Evolutionary conservation across 2,113 vertebrate species (phyloP), one percentile per base, ranked within the genome.

Genomic region (Eurystomus gularis): DNA sequence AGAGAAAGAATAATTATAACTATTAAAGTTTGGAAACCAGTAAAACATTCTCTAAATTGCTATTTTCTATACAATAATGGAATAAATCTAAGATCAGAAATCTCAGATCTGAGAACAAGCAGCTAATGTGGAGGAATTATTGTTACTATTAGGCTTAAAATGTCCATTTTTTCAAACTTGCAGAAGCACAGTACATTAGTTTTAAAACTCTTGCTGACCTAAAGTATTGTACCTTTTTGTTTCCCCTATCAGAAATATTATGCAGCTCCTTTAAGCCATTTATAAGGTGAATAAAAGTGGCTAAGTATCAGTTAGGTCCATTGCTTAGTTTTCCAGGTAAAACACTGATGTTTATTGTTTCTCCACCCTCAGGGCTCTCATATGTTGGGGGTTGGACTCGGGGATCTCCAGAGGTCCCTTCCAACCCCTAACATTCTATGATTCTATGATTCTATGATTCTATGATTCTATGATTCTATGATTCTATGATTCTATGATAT

Each of bases 41-140:
- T 55, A 84, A 90, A 94, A 55, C 10, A 48, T 55, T 40, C 13
- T 40, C 12, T 48, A 51, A 37, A 28, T 85, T 73, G 13, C 17
- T 88, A 11, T 18, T 37, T 57, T 79, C 51, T 86, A 21, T 62
- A 55, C 3, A 81, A 20, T 33, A 70, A 29, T 58, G 6, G 48
- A 72, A 78, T 55, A 82, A 86, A 75, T 55, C 28, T 83, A 75
- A 71, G 33, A 84, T 64, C 25, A 55, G 20, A 88, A 91, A 75
- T 48, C 29, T 71, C 3, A 84, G 11, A 31, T 57, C 6, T 58
- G 46, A 86, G 33, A 88, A 35, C 4, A 65, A 76, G 17, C 33
- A 42, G 10, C 4, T 61, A 76, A 57, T 25, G 20, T 31, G 14
- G 37, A 82, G 29, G 26, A 76, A 90, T 77, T 69, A 25, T 68